These are phyloP conservation scores for Sclerodermus sp. DNA, from an alignment of 2,888 invertebrate genomes.

Conservation along the genomic window DNA sequence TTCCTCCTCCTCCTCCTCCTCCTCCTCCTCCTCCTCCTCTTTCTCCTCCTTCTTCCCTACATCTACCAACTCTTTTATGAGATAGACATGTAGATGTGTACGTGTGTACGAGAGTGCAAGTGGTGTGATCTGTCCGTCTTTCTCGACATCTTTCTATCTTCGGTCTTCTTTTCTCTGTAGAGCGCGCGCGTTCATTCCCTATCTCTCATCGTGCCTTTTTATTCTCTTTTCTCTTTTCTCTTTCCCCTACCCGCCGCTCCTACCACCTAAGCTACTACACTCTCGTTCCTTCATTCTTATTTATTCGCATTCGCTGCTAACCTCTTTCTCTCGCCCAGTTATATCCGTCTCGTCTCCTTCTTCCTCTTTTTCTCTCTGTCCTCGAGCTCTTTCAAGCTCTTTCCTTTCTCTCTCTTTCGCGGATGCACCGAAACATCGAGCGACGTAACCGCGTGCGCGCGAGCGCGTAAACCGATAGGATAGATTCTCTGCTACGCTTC, in stretches of 20 bases:
- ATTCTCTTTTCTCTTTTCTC: constrained; percentile 6
- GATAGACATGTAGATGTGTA: constrained; percentile 14
- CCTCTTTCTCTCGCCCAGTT: constrained; percentile 13
- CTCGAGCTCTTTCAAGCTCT: too few relatives aligned
- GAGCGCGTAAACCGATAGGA: neutral
- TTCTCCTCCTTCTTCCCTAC: constrained; percentile 17
- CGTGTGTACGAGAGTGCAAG: too few relatives aligned
- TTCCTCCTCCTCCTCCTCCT: constrained; percentile 19
- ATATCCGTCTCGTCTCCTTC: constrained; percentile 4
- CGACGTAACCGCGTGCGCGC: neutral
- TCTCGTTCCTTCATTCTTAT: constrained; percentile 17
- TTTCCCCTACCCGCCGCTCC: constrained; percentile 6
- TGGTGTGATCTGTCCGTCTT: constrained; percentile 10
- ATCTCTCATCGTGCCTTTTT: constrained; percentile 16
- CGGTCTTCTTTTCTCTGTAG: constrained; percentile 21
- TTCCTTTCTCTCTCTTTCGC: neutral
- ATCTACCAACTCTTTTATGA: constrained; percentile 15
- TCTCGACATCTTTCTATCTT: constrained; percentile 12
- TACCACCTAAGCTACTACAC: constrained; percentile 15
- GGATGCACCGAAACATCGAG: too few relatives aligned
- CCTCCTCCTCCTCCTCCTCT: constrained; percentile 15
- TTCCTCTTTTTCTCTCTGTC: too few relatives aligned
- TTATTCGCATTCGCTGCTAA: constrained; percentile 18
- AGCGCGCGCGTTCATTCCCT: constrained; percentile 2
- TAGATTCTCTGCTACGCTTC: constrained; percentile 1